Conservation (phyloP, 2,888 invertebrate genomes). For the Amphipoea lucens region DNA sequence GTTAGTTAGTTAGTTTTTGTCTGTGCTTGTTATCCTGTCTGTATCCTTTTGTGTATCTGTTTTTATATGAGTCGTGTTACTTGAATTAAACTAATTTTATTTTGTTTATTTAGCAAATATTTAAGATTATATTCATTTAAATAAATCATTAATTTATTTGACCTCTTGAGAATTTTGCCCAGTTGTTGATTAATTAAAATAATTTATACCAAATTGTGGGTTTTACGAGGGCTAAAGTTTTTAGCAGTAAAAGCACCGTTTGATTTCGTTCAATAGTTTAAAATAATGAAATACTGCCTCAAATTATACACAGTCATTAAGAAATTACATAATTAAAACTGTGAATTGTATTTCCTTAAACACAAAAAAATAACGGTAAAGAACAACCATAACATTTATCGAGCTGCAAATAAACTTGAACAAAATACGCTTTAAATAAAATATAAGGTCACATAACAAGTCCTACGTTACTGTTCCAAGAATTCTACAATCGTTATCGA, state of each 20-base stretch:
- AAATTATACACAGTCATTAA: slow-evolving; percentile 14
- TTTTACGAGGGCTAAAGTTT: slow-evolving; percentile 15
- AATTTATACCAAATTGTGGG: not conserved
- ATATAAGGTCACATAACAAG: not conserved
- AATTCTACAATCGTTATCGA: slow-evolving; percentile 5
- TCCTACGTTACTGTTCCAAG: not conserved
- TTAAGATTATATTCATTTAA: not conserved
- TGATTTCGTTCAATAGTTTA: not conserved
- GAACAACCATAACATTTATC: not conserved
- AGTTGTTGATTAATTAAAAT: not conserved
- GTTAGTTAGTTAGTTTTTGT: too few species aligned
- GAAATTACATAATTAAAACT: slow-evolving; percentile 7
- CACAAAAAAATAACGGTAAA: slow-evolving; percentile 12
- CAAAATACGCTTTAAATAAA: not conserved
- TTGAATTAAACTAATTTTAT: too few species aligned
- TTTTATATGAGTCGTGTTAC: too few species aligned
- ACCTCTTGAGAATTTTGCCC: not conserved
- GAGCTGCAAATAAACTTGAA: not conserved
- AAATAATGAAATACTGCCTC: slow-evolving; percentile 1
- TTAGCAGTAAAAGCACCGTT: slow-evolving; percentile 27
- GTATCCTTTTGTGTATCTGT: too few species aligned
- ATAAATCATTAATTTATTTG: not conserved
- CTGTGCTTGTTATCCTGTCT: too few species aligned
- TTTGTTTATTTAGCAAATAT: not conserved
- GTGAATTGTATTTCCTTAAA: slow-evolving; percentile 16